Base-by-base conservation (phyloP, 2,113 vertebrate genomes). In the Takifugu flavidus region DNA sequence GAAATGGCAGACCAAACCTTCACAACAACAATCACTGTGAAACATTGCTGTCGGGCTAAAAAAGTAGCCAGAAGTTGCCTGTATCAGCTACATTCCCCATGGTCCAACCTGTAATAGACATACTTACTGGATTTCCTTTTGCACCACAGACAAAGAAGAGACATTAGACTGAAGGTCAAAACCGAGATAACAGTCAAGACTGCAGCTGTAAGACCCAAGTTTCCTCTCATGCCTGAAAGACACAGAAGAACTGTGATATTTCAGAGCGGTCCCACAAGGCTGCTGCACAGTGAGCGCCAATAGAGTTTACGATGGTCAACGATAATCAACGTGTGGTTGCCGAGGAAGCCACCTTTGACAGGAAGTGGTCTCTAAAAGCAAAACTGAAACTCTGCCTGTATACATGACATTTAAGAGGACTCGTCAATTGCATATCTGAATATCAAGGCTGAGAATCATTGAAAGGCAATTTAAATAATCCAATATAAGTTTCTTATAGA, bases 71-170 rank as follows among this genome's bases (percentile, higher is more conserved):
- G 34, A 39, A 39, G 34, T 20, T 20, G 20, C 20, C 20, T 20
- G 20, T 11, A 10, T 10, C 5, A 34, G 31, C 31, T 10, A 39
- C 34, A 11, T 2, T 39, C 7, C 2, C 6, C 6, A 10, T 39
- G 8, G 49, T 34, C 28, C n/a, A 12, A 11, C 31, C 47, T 49
- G 2, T 14, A n/a, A 47, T 2, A 73, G 25, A 44, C 4, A 2
- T 25, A 79, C 85, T 87, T 74, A 87, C 86, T 84, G 26, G 71
- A 25, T 61, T 87, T 87, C 25, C 29, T 78, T 45, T 62, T 87
- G 65, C 83, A 84, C 26, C 78, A 49, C n/a, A 87, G 59, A 67
- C 86, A 87, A 27, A 87, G 51, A 4, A 82, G 27, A 0, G 47
- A 47, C 25, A 84, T 44, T 2, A 82, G 27, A 60, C 67, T 78